Percentiles rank a stretch among this genome's conserved stretches.
Evolutionary conservation across 2,888 invertebrate species (phyloP).

Genomic region (Drosophila recens): DNA sequence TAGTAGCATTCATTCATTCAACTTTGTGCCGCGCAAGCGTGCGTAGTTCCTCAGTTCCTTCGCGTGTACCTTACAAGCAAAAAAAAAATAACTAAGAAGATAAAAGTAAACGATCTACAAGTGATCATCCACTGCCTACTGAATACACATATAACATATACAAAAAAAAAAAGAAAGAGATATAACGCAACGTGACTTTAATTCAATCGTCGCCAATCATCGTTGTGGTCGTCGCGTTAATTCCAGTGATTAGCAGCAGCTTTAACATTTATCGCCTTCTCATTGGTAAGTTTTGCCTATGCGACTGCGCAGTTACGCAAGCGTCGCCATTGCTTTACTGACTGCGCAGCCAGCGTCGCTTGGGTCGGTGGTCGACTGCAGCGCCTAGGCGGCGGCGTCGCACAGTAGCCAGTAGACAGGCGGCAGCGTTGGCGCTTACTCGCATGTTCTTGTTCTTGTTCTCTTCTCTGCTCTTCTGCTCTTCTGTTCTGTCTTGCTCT

Average conservation of each 20-base stretch:
- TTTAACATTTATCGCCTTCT: constrained; percentile 34
- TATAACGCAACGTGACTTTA: constrained; percentile 48
- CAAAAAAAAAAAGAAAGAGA: constrained; percentile 17
- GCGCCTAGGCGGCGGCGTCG: constrained; percentile 53
- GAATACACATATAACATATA: constrained; percentile 4
- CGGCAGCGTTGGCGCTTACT: constrained; percentile 49
- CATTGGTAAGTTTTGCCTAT: constrained; percentile 58
- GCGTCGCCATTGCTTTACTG: constrained; percentile 48
- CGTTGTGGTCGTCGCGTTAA: constrained; percentile 47
- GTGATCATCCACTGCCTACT: constrained; percentile 15
- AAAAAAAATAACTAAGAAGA: constrained; percentile 23
- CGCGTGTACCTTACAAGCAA: constrained; percentile 71
- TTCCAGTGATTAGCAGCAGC: constrained; percentile 47
- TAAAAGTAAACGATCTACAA: constrained; percentile 24
- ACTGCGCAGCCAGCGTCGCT: constrained; percentile 52
- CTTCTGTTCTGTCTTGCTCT: constrained; percentile 15
- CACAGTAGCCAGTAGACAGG: constrained; percentile 48
- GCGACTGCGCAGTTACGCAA: constrained; percentile 61
- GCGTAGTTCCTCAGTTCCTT: constrained; percentile 81
- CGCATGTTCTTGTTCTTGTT: constrained; percentile 19
- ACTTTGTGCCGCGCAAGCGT: constrained; percentile 81
- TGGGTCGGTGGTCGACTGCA: constrained; percentile 30
- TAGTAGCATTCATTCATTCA: constrained; percentile 80
- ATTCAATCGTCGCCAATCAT: constrained; percentile 33
- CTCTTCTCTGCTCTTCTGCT: constrained; percentile 3